Evolutionary conservation across 1,140 invertebrate species (phyloP).

Genomic region (Heliconius nattereri): DNA sequence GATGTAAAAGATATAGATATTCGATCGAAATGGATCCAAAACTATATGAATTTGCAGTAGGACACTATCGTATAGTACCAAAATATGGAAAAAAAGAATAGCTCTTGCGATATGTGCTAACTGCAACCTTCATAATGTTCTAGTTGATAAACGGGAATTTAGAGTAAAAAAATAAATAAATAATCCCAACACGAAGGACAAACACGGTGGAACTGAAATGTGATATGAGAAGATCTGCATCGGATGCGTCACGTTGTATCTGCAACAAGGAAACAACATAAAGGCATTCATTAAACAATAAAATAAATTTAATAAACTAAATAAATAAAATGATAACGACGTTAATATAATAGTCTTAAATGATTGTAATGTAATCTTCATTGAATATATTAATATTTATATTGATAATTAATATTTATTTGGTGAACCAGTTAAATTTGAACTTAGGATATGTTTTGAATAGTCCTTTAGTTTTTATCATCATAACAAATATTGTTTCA

Average conservation of each 20-base stretch:
- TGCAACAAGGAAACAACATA: constrained; percentile 54
- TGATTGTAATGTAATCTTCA: too few relatives aligned
- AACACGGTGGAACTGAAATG: constrained; percentile 48
- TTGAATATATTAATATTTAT: too few relatives aligned
- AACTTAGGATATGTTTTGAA: too few relatives aligned
- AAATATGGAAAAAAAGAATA: constrained; percentile 29
- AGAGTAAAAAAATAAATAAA: constrained; percentile 35
- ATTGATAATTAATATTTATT: too few relatives aligned
- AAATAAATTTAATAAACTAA: constrained; percentile 28
- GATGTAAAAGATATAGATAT: constrained; percentile 43
- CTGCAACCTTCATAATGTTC: constrained; percentile 56
- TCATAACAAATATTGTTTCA: too few relatives aligned
- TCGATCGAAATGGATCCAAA: constrained; percentile 48
- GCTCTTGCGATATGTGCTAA: constrained; percentile 57
- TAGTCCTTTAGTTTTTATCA: too few relatives aligned
- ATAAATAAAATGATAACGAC: neutral
- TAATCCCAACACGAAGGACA: constrained; percentile 51
- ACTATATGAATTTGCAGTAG: constrained; percentile 60
- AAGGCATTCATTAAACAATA: constrained; percentile 18
- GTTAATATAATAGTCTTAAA: neutral
- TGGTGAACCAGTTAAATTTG: too few relatives aligned
- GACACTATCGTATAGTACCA: constrained; percentile 54
- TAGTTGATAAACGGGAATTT: constrained; percentile 33
- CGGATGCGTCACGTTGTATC: constrained; percentile 54
- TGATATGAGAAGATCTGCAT: constrained; percentile 44